phyloP scores from a whole-genome alignment of 2,797 vertebrate species.

The Miichthys miiuy region DNA sequence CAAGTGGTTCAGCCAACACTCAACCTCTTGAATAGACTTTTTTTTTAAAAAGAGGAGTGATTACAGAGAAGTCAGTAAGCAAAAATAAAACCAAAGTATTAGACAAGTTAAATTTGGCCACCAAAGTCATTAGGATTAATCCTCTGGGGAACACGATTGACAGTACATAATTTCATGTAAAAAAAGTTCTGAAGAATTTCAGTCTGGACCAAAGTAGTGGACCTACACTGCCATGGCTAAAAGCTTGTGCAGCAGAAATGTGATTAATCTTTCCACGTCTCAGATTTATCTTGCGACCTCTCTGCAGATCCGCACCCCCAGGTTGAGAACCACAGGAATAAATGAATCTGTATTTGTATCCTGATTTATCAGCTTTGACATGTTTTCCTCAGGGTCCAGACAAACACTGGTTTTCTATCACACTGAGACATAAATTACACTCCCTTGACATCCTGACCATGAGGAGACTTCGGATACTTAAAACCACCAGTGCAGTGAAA shows the following conservation, averaged over 20 bases:
- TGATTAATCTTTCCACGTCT: neutral
- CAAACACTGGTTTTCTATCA: constrained; percentile 6
- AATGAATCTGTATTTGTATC: neutral
- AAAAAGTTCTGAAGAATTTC: neutral
- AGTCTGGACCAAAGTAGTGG: neutral
- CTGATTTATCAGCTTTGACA: neutral
- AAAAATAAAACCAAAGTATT: neutral
- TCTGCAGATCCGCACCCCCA: neutral
- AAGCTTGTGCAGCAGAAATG: neutral
- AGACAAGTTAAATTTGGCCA: neutral
- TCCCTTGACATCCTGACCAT: neutral
- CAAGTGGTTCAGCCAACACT: neutral
- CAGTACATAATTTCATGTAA: neutral
- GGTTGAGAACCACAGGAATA: neutral
- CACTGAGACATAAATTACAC: neutral
- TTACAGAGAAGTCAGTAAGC: neutral
- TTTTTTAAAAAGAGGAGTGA: neutral
- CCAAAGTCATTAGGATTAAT: neutral
- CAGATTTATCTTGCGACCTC: neutral
- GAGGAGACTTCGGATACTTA: neutral
- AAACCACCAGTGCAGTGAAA: neutral
- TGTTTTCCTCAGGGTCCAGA: neutral
- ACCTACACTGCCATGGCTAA: neutral
- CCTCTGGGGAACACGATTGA: neutral
- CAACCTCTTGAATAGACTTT: neutral